Evolutionary conservation across 92 coral and sea anemone genomes (phyloP), one percentile per base, ranked within the genome.

Genomic region (Micromussa lordhowensis): DNA sequence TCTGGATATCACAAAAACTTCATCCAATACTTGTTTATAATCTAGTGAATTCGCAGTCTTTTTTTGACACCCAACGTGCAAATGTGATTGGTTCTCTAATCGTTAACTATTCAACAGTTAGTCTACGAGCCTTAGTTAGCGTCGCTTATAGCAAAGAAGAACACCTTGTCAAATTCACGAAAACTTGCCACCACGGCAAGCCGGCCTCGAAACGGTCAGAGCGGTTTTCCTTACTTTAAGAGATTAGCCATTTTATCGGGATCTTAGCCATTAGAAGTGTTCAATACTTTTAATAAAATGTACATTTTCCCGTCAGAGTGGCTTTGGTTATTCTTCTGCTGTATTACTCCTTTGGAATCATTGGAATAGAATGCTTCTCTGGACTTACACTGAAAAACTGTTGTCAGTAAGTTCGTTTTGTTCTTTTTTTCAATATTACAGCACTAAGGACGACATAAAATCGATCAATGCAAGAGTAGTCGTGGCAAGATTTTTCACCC

Each of bases 361-460:
- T 96, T 77, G 99, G 98, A 22, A 86, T 98, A 80, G 99, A 98
- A 77, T 94, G 95, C 31, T 98, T 98, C 89, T 93, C 98, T 30
- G 99, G 99, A 11, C 85, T 96, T 4, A 31, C 94, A 22, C 92
- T 98, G 61, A 88, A 93, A 48, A 73, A 95, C 36, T 98, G 98
- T 84, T 98, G 99, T 94, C 90, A 90, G 99, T 98, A 89, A 82
- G 96, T 86, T 24, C 51, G 8, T 13, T 44, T 44, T 44, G 12
- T 12, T 44, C 0, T 8, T 44, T 44, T 44, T 44, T 44, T 7
- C 9, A 7, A 8, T 44, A 44, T 44, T 44, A 8, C 64, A 21
- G 26, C 66, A 63, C 1, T 24, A 14, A 9, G 69, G 69, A 7
- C 69, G 12, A 63, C 9, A 24, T 63, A 2, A 24, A 28, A 24